Evolutionary conservation across 1,140 invertebrate genomes (phyloP).

Genomic region (Eriosoma lanigerum): DNA sequence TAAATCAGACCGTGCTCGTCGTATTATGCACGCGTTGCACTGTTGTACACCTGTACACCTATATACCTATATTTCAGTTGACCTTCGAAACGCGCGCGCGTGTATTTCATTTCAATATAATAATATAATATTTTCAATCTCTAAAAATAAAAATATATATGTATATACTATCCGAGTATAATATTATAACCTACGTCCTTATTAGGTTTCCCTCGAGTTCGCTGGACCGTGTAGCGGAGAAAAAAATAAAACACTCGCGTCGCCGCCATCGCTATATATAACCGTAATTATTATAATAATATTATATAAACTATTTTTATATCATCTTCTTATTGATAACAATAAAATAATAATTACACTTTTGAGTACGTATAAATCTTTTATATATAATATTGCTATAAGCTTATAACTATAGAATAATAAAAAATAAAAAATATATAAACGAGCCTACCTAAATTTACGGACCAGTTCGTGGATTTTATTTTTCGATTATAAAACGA

Average conservation of each 20-base stretch:
- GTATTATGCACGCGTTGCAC: neutral
- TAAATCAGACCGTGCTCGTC: neutral
- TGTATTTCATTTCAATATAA: slow-evolving; percentile 5
- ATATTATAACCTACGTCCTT: slow-evolving; percentile 22
- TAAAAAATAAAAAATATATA: too few relatives aligned
- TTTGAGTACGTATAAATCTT: too few relatives aligned
- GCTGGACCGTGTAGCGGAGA: slow-evolving; percentile 19
- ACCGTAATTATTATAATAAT: too few relatives aligned
- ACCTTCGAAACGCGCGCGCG: neutral
- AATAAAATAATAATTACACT: too few relatives aligned
- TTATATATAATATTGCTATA: too few relatives aligned
- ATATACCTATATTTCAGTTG: too few relatives aligned
- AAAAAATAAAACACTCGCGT: neutral
- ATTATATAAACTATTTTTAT: too few relatives aligned
- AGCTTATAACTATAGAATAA: too few relatives aligned
- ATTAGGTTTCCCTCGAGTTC: slow-evolving; percentile 45
- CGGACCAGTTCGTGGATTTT: neutral
- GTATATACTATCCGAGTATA: too few relatives aligned
- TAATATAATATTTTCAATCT: neutral
- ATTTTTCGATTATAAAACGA: too few relatives aligned
- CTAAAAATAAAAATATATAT: too few relatives aligned
- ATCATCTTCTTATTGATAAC: too few relatives aligned
- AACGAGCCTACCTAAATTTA: neutral
- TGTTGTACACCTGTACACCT: neutral
- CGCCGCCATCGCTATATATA: neutral